Conservation (phyloP, 1,140 invertebrate species). For the Brachystomella parvula region DNA sequence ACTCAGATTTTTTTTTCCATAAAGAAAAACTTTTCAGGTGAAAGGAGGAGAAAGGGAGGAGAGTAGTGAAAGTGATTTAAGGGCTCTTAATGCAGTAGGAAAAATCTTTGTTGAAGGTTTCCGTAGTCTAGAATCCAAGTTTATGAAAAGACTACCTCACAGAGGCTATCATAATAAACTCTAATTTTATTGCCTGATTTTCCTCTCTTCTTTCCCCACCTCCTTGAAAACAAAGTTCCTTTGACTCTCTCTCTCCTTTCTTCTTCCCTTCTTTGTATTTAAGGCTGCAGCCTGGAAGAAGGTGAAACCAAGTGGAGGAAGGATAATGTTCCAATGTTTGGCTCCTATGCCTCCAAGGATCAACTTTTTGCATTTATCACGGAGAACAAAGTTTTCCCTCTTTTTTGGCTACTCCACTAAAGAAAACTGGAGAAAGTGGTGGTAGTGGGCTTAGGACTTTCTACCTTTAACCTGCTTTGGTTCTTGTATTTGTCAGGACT, state of each 20-base stretch:
- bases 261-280: neutral
- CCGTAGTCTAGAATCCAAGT: constrained; percentile 21
- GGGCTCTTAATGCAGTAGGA: constrained; percentile 37
- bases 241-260: neutral
- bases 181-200: constrained; percentile 38
- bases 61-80: constrained; percentile 36
- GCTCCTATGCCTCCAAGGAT: constrained; percentile 36
- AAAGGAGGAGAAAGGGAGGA: constrained; percentile 20
- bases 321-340: constrained; percentile 26
- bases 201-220: neutral
- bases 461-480: constrained; percentile 6
- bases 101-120: constrained; percentile 21
- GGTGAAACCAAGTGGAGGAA: constrained; percentile 38
- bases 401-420: too few relatives aligned
- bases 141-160: constrained; percentile 33
- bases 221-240: neutral
- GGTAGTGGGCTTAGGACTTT: neutral
- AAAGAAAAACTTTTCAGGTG: constrained; percentile 2
- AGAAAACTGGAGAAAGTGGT: neutral
- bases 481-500: neutral
- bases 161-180: constrained; percentile 36
- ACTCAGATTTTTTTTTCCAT: too few relatives aligned
- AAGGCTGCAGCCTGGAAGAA: constrained; percentile 7
- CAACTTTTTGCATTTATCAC: constrained; percentile 40
- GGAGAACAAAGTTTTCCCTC: constrained; percentile 30